Base-by-base conservation (phyloP, 2,113 vertebrate species). In the Deroptyus accipitrinus region DNA sequence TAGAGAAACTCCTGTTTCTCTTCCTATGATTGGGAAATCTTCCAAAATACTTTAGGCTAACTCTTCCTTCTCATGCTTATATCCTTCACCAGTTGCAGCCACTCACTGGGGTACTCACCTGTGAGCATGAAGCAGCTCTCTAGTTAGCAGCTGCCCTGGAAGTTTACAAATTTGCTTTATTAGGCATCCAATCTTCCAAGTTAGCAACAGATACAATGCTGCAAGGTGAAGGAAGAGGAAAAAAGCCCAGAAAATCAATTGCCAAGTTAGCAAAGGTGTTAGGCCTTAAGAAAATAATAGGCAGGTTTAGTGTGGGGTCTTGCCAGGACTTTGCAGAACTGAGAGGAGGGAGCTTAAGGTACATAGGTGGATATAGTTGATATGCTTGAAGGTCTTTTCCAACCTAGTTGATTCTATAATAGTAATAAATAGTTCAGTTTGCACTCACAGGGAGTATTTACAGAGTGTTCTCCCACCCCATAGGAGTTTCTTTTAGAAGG, bases 381-480 rank as follows among this genome's bases (percentile, higher is more conserved):
- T 95, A 78, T 84, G 62, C 54, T 77, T 94, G 89, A 96, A 59
- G 33, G 57, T 59, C 57, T 59, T 59, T 59, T 59, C 57, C 57
- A 59, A 59, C 57, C 57, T 59, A 59, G 33, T 35, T 59, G 22
- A 59, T 59, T 24, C 57, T 59, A 35, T 35, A 24, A 81, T 37
- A 80, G 62, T 69, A 96, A 89, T 91, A 89, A 81, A 89, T 51
- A 86, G 46, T 88, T 90, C 86, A 72, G 59, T 89, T 76, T 96
- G 62, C 20, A 77, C 42, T 86, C 78, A 89, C 28, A 80, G 42
- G 78, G 19, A 82, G 39, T 20, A 63, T 75, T 78, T 78, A 67
- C 25, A 84, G 87, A 52, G 81, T 78, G 41, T 75, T 95, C 55
- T 93, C 77, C 30, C 20, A 83, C 28, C 6, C 44, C 62, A 46